Percentiles rank a stretch among this genome's conserved stretches.
phyloP scores from a whole-genome alignment of 2,797 vertebrate species.

The Macrochelys suwanniensis region DNA sequence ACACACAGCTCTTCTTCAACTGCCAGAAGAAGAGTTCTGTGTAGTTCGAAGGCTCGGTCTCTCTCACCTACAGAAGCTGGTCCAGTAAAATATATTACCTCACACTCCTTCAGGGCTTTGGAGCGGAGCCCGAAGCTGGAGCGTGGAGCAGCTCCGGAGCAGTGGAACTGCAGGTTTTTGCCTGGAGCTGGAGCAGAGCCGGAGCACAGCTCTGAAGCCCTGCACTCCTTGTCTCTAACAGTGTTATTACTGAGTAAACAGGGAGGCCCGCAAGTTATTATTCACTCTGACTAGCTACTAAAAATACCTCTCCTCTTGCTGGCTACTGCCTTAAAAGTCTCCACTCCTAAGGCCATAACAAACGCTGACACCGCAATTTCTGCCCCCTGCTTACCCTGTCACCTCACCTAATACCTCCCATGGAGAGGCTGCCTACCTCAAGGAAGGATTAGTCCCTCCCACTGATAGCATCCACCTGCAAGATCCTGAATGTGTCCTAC shows the following conservation, averaged over 20 bases:
- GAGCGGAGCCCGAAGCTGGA: too few relatives aligned
- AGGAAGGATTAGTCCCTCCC: slow-evolving; percentile 1
- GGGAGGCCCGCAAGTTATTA: neutral
- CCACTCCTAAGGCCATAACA: neutral
- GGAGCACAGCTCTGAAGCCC: too few relatives aligned
- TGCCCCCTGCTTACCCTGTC: neutral
- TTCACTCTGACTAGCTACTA: neutral
- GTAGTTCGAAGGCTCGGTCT: neutral
- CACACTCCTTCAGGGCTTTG: neutral
- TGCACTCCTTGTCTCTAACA: neutral
- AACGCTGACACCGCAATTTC: neutral
- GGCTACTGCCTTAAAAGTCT: neutral
- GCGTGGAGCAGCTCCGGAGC: too few relatives aligned
- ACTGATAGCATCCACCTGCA: neutral
- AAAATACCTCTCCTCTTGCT: neutral
- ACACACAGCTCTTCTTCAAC: neutral
- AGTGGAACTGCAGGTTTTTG: too few relatives aligned
- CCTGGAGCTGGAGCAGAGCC: too few relatives aligned
- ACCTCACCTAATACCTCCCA: neutral
- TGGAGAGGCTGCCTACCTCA: neutral
- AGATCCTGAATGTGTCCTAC: neutral
- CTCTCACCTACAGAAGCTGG: neutral
- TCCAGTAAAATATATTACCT: neutral
- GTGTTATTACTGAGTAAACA: neutral
- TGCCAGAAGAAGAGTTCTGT: neutral